A percentile compares a stretch with the other conserved stretches of the same genome.
Evolutionary conservation across 2,888 invertebrate species (phyloP).

Genomic region (Scaptomyza polygonia): DNA sequence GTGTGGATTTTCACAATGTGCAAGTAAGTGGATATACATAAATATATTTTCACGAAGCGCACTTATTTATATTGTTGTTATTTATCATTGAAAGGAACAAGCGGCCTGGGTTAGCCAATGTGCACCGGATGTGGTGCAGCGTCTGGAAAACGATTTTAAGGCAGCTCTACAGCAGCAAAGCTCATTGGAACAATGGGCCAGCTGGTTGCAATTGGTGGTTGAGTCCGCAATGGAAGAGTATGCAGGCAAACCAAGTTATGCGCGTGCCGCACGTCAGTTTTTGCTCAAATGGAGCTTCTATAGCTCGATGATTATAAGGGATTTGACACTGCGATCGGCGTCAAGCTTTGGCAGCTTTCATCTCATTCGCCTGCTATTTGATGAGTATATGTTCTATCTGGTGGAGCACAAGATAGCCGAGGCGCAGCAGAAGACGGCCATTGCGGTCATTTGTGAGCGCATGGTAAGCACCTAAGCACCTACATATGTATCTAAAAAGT

Average conservation of each 20-base stretch:
- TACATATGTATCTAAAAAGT: conserved; percentile 1
- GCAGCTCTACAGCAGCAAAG: conserved; percentile 96
- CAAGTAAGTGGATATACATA: conserved; percentile 86
- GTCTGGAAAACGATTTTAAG: conserved; percentile 96
- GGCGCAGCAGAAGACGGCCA: conserved; percentile 95
- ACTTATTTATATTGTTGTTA: neutral
- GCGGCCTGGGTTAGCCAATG: conserved; percentile 99
- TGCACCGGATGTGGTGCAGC: conserved; percentile 91
- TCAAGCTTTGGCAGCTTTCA: conserved; percentile 99
- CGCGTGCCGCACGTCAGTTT: conserved; percentile 95
- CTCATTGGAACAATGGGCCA: conserved; percentile 98
- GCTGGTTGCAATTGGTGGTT: conserved; percentile 98
- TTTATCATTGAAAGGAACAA: conserved; percentile 85
- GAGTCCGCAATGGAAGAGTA: conserved; percentile 94
- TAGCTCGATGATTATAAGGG: conserved; percentile 98
- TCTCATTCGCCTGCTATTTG: conserved; percentile 97
- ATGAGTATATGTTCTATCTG: conserved; percentile 99
- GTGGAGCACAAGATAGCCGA: conserved; percentile 98
- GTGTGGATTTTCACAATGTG: conserved; percentile 99
- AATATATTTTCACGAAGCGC: neutral
- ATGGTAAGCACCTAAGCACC: conserved; percentile 73
- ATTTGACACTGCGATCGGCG: conserved; percentile 97
- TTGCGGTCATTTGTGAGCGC: conserved; percentile 92
- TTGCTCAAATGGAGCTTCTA: conserved; percentile 99
- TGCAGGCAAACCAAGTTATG: conserved; percentile 92